Base-by-base conservation (phyloP, 2,888 invertebrate species). In the Caenorhabditis sp. region DNA sequence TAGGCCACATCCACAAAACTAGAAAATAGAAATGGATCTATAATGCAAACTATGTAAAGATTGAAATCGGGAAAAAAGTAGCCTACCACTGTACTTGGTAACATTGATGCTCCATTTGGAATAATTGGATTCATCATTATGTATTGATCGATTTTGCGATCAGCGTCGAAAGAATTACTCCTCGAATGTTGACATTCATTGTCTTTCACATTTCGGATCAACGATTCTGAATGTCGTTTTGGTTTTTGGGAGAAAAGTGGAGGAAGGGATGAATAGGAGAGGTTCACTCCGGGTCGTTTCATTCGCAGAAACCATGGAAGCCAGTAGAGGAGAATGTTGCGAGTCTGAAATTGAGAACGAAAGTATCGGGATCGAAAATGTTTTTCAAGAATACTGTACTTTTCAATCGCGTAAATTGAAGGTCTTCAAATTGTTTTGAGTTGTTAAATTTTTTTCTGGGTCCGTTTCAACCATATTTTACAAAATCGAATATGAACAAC, bases 261-360 rank as follows among this genome's bases (percentile, higher is more conserved):
- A 8, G 86, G 86, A 24, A 87, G 72, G 1, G 79, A 78, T 10
- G 84, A 80, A 69, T 84, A 86, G 23, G 80, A 74, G 12, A 86
- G 64, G 36, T 77, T 69, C 51, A 82, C 70, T 17, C 86, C 86
- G 1, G 88, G 88, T 27, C 88, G 77, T 43, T 84, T 78, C 85
- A 88, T 88, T 58, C 85, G 77, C 36, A 88, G 71, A 62, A 84
- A 62, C 79, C 85, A 88, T 0, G 88, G 87, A 49, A 88, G 66
- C 86, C 86, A 88, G 77, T 86, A 85, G 24, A 88, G 78, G 24
- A 88, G 78, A 8, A 88, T 62, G 21, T 82, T 71, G 6, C 85
- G 77, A 5, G 85, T 83, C 87, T 87, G 71, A 37, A 78, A 59
- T 36, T 36, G n/a, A n/a, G n/a, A n/a, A n/a, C n/a, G n/a, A n/a